Conservation (phyloP, 2,888 invertebrate genomes). For the Eilema sororculum region DNA sequence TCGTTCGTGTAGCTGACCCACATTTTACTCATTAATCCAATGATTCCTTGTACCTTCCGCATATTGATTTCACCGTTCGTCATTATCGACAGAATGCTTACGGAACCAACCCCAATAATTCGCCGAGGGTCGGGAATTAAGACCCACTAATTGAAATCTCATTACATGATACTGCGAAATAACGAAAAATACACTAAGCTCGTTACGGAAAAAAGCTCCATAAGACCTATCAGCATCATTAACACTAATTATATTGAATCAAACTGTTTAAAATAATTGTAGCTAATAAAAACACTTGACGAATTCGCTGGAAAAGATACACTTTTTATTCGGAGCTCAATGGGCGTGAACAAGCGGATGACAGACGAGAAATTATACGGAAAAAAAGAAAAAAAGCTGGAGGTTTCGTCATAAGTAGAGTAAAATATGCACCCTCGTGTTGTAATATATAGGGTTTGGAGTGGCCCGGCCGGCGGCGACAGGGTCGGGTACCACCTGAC, state of each 20-base stretch:
- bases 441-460: slow-evolving; percentile 53
- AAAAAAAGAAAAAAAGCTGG: slow-evolving; percentile 43
- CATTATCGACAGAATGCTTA: background rate
- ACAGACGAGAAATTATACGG: slow-evolving; percentile 53
- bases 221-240: slow-evolving; percentile 37
- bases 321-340: slow-evolving; percentile 42
- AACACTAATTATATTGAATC: slow-evolving; percentile 50
- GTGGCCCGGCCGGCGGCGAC: slow-evolving; percentile 34
- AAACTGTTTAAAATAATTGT: slow-evolving; percentile 46
- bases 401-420: slow-evolving; percentile 53
- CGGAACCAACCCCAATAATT: background rate
- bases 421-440: slow-evolving; percentile 59
- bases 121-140: slow-evolving; percentile 7
- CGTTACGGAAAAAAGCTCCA: slow-evolving; percentile 30
- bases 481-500: slow-evolving; percentile 27
- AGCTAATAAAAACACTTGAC: slow-evolving; percentile 46
- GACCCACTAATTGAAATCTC: slow-evolving; percentile 17
- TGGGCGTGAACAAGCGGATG: slow-evolving; percentile 42
- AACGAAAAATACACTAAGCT: slow-evolving; percentile 31
- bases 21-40: background rate
- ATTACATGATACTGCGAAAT: slow-evolving; percentile 10
- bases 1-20: background rate
- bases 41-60: slow-evolving; percentile 3
- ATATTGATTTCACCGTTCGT: background rate
- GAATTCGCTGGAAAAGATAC: slow-evolving; percentile 49